phyloP scores from a whole-genome alignment of 2,888 invertebrate genomes.

The Rotaria macrura region DNA sequence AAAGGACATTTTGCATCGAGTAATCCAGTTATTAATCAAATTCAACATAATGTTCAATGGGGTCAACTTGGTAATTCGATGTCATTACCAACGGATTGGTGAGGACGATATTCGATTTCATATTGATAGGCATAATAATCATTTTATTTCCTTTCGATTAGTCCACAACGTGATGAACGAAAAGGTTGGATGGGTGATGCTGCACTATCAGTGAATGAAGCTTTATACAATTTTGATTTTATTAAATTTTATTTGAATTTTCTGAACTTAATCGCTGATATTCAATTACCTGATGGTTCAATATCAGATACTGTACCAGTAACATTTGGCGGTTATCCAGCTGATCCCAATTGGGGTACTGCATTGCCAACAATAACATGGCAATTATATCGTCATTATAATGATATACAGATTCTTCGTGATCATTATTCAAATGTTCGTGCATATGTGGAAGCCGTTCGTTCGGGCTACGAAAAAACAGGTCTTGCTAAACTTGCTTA shows the following conservation, averaged over 20 bases:
- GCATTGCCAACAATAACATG: conserved; percentile 15
- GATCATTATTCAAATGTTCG: background rate
- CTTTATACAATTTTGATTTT: conserved; percentile 4
- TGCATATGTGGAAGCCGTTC: background rate
- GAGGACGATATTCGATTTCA: background rate
- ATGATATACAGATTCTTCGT: background rate
- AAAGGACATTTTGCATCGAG: background rate
- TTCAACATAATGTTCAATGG: conserved; percentile 21
- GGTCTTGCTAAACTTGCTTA: background rate
- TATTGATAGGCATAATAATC: background rate
- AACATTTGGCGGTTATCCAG: background rate
- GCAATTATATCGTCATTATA: conserved; percentile 15
- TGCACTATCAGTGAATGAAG: background rate
- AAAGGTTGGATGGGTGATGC: conserved; percentile 22
- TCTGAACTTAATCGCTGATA: conserved; percentile 1
- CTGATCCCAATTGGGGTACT: conserved; percentile 18
- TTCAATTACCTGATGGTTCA: background rate
- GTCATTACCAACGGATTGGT: conserved; percentile 17
- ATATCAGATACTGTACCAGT: background rate
- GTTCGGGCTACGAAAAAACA: background rate
- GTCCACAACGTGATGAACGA: conserved; percentile 22
- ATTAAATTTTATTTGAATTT: background rate
- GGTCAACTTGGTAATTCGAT: conserved; percentile 21
- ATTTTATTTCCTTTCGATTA: background rate
- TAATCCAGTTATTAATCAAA: background rate